Percentiles rank a stretch among this genome's conserved stretches.
These are phyloP conservation scores for Chionomys nivalis DNA, from an alignment of 2,113 vertebrate species.

Conservation along the genomic window DNA sequence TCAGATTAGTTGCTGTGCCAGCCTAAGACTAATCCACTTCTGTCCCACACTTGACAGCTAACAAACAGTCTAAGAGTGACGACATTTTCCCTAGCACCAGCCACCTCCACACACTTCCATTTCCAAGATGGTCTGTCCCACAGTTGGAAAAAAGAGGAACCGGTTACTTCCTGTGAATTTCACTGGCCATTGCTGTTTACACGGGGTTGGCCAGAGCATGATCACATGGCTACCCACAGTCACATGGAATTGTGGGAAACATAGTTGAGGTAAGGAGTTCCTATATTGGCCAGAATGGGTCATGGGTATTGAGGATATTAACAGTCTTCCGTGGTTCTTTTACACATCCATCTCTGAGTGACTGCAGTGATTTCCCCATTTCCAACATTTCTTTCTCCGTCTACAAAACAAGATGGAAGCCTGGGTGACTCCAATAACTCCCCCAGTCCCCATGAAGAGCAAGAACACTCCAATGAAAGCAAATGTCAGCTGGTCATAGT, in stretches of 20 bases:
- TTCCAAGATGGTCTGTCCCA: neutral
- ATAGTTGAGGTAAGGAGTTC: slow-evolving; percentile 62
- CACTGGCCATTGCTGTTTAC: neutral
- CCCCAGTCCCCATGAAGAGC: neutral
- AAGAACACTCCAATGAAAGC: neutral
- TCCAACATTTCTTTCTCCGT: neutral
- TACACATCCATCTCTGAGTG: accelerated
- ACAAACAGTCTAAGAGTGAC: accelerated
- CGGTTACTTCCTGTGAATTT: too few relatives aligned
- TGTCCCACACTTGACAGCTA: accelerated
- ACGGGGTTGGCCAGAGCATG: neutral
- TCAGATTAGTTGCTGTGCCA: accelerated
- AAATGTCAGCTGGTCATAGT: neutral
- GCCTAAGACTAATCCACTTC: neutral
- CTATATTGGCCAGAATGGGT: too few relatives aligned
- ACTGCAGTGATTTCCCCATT: neutral
- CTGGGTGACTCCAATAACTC: neutral
- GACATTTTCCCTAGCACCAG: accelerated
- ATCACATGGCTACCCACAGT: neutral
- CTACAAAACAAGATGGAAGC: neutral
- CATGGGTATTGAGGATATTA: accelerated
- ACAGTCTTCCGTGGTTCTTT: neutral
- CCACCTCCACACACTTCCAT: accelerated
- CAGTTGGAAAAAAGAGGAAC: neutral
- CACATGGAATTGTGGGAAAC: slow-evolving; percentile 39